Evolutionary conservation across 2,113 vertebrate species (phyloP).

Genomic region (Melospiza georgiana): DNA sequence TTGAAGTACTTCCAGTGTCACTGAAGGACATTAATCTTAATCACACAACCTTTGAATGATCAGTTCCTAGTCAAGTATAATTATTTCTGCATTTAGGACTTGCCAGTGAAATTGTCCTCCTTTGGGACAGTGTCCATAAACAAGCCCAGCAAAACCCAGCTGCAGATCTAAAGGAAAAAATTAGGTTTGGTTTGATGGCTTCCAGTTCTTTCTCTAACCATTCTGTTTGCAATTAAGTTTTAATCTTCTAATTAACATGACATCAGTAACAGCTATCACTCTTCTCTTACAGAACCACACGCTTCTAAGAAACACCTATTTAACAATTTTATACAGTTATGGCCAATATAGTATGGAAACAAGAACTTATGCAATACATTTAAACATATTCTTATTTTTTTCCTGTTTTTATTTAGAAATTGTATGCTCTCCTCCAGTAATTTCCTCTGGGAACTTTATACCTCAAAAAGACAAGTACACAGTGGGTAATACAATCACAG

Average conservation of each 20-base stretch:
- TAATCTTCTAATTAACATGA: neutral
- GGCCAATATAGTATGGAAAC: neutral
- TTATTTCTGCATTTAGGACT: neutral
- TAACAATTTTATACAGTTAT: neutral
- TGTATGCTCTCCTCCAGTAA: conserved; percentile 35
- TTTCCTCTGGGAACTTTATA: conserved; percentile 22
- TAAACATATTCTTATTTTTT: neutral
- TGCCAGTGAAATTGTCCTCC: neutral
- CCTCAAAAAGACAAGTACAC: conserved; percentile 2
- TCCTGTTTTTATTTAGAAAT: conserved; percentile 43
- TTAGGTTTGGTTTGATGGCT: neutral
- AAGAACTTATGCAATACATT: neutral
- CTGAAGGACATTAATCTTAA: neutral
- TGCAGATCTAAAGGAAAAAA: neutral
- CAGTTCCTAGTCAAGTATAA: neutral
- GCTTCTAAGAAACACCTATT: neutral
- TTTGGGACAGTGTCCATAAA: neutral
- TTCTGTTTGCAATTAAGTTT: neutral
- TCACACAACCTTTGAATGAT: neutral
- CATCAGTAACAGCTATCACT: neutral
- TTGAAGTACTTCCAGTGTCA: neutral
- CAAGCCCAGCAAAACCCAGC: neutral
- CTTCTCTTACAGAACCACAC: neutral
- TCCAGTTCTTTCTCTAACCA: neutral
- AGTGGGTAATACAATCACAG: neutral